A percentile compares a stretch with the other conserved stretches of the same genome.
Conservation (phyloP, 2,113 vertebrate genomes). For the Myanophis thanlyinensis region DNA sequence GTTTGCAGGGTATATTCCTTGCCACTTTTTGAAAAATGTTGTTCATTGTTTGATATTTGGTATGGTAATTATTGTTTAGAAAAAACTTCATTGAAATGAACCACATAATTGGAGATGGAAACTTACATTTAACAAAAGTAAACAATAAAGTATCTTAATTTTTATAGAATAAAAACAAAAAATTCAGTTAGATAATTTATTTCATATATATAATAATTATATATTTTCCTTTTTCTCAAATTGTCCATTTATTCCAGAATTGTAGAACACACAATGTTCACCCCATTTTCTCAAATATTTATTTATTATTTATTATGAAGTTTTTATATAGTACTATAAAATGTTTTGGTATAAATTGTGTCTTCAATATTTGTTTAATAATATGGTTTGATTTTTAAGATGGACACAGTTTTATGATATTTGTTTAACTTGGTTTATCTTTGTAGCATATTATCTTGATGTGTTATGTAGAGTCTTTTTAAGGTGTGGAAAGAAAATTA, state of each 20-base stretch:
- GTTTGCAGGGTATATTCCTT: neutral
- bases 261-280: neutral
- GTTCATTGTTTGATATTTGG: neutral
- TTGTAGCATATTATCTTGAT: neutral
- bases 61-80: neutral
- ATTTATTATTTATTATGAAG: too few species aligned
- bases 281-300: neutral
- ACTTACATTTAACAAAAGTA: neutral
- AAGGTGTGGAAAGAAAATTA: neutral
- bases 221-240: neutral
- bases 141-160: neutral
- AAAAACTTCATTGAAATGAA: neutral
- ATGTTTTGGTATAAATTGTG: neutral
- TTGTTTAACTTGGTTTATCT: neutral
- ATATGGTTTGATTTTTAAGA: neutral
- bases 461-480: neutral
- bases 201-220: neutral
- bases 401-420: neutral
- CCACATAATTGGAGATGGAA: neutral
- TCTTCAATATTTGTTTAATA: neutral
- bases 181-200: neutral
- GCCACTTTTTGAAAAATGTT: neutral
- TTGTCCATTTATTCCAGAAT: neutral
- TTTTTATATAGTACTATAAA: too few species aligned
- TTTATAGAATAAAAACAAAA: fast-evolving